A percentile compares a stretch with the other conserved stretches of the same genome.
These are phyloP conservation scores for Cerastoderma edule DNA, from an alignment of 2,888 invertebrate species.

Conservation along the genomic window DNA sequence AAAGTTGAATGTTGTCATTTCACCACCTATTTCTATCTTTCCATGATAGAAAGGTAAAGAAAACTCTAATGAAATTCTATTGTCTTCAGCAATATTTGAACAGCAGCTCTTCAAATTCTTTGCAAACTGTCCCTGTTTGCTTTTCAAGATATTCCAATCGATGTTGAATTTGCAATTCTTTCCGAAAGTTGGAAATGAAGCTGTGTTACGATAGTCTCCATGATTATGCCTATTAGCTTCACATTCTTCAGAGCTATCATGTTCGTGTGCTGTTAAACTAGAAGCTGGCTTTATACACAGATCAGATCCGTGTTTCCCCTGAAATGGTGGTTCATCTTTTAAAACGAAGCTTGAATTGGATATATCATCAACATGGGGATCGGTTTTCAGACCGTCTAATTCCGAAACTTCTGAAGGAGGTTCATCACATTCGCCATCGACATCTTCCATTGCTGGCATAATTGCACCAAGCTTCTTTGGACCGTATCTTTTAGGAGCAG, in stretches of 20 bases:
- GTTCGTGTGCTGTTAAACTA: neutral
- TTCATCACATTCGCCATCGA: neutral
- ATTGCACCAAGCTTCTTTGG: conserved; percentile 39
- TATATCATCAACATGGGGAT: too few species aligned
- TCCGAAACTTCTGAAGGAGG: too few species aligned
- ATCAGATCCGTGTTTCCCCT: too few species aligned
- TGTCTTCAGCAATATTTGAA: conserved; percentile 41
- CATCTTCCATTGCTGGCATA: neutral
- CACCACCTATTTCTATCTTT: neutral
- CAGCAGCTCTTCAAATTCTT: conserved; percentile 23
- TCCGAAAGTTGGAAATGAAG: conserved; percentile 17
- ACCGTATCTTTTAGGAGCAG: conserved; percentile 48
- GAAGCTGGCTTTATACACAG: neutral
- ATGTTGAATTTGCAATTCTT: conserved; percentile 30
- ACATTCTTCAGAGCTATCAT: neutral
- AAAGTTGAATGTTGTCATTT: neutral
- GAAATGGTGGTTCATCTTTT: neutral
- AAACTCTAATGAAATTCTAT: conserved; percentile 38
- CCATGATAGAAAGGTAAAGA: conserved; percentile 27
- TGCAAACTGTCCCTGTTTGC: conserved; percentile 39
- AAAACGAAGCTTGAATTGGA: neutral
- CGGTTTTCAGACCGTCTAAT: too few species aligned
- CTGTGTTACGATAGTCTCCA: neutral
- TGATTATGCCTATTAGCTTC: neutral
- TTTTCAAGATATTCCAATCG: conserved; percentile 33